A percentile compares a stretch with the other conserved stretches of the same genome.
Evolutionary conservation across 2,888 invertebrate species (phyloP).

Genomic region (Lasioglossum pauxillum): DNA sequence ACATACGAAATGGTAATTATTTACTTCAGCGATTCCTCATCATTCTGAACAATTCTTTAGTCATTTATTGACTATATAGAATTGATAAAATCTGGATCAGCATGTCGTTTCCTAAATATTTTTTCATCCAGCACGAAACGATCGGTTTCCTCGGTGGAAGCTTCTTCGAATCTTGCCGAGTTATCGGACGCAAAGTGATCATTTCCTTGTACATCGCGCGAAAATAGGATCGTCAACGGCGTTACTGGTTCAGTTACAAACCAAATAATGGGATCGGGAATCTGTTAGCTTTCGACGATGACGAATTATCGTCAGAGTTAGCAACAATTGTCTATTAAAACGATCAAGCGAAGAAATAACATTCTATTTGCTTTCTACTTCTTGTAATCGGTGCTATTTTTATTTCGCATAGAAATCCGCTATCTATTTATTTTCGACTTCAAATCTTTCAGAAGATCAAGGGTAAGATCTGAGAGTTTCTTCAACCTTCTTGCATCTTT

Average conservation of each 20-base stretch:
- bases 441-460: neutral
- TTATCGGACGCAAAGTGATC: conserved; percentile 33
- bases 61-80: neutral
- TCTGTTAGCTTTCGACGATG: neutral
- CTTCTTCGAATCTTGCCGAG: conserved; percentile 6
- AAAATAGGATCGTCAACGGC: neutral
- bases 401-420: too few species aligned
- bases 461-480: too few species aligned
- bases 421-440: neutral
- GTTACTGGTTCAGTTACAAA: neutral
- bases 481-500: too few species aligned
- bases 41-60: too few species aligned
- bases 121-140: neutral
- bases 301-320: neutral
- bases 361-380: neutral
- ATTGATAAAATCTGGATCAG: neutral
- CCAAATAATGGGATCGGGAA: neutral
- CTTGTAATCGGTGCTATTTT: neutral
- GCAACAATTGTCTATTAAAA: neutral
- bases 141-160: conserved; percentile 8
- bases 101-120: conserved; percentile 1
- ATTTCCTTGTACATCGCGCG: conserved; percentile 12
- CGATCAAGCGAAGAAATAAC: neutral
- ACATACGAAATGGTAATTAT: neutral
- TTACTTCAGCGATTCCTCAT: neutral